Evolutionary conservation across 2,113 vertebrate genomes (phyloP), one percentile per base, ranked within the genome.

Genomic region (Pristiophorus japonicus): DNA sequence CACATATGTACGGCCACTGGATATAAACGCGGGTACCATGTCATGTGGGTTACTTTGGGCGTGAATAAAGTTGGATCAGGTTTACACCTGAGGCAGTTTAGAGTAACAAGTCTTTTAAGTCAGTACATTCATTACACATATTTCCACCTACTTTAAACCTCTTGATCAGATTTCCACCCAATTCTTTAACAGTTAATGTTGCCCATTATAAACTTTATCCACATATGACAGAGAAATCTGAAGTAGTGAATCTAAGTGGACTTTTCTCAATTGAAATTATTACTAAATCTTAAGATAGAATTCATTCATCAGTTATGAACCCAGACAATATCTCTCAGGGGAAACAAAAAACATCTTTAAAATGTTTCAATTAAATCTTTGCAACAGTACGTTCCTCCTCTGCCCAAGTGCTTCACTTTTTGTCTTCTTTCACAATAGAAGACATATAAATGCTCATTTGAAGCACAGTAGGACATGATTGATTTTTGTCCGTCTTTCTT

Each of bases 401-500:
- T 22, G 59, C 88, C 16, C 34, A 92, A 38, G 62, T 63, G 4
- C 88, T 65, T 63, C 62, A 63, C n/a, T n/a, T 92, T 81, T 63
- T 94, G 42, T 14, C 65, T 51, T 70, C 20, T 94, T 94, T 94
- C 45, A 45, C 93, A 24, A 66, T 12, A 66, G 20, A 16, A 94
- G n/a, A 67, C 91, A 94, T 12, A 94, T 0, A 93, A 65, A 24
- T 94, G 91, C 65, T 94, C 65, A 94, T 70, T 94, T 94, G 93
- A 94, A 94, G 42, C 65, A 30, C 65, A 51, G 93, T 27, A 47
- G 66, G 38, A 94, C 8, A 51, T 45, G 42, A 94, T 94, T 94
- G 93, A 94, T 51, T 94, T 93, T 67, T 73, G 65, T 51, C 66
- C 93, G 51, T 70, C 93, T 67, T 94, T 94, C 66, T 73, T 94